Percentiles rank a stretch among this genome's conserved stretches.
Conservation (phyloP, 2,797 vertebrate species). For the Tiaroga cobitis region DNA sequence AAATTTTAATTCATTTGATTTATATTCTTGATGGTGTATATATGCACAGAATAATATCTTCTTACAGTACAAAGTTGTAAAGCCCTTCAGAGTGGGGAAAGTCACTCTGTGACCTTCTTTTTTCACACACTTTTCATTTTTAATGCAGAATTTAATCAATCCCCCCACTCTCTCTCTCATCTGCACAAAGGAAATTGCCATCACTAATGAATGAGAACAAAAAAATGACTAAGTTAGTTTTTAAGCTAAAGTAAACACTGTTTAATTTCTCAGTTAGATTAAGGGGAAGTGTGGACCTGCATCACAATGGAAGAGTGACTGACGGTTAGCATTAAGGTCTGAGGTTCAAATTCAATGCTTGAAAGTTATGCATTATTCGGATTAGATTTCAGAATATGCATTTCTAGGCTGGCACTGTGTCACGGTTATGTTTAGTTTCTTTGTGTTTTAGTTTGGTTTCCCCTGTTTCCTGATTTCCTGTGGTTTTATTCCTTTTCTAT, state of each 20-base stretch:
- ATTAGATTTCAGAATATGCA: neutral
- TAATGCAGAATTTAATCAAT: slow-evolving; percentile 72
- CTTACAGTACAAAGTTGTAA: slow-evolving; percentile 6
- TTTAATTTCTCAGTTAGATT: slow-evolving; percentile 73
- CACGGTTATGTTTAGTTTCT: neutral
- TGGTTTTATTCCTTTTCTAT: neutral
- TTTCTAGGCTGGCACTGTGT: neutral
- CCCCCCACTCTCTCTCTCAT: slow-evolving; percentile 60
- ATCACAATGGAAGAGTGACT: slow-evolving; percentile 50
- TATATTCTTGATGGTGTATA: neutral
- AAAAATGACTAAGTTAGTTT: slow-evolving; percentile 67
- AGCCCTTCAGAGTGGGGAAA: slow-evolving; percentile 7
- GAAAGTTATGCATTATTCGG: neutral
- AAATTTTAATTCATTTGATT: neutral
- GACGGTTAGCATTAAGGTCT: neutral
- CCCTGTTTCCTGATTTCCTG: neutral
- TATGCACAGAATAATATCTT: neutral
- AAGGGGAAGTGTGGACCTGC: slow-evolving; percentile 55
- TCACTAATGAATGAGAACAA: slow-evolving; percentile 70
- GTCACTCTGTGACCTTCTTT: slow-evolving; percentile 56
- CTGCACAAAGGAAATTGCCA: slow-evolving; percentile 67
- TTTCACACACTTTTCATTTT: slow-evolving; percentile 67
- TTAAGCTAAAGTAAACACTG: slow-evolving; percentile 71
- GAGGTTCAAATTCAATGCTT: neutral
- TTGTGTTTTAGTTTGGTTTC: neutral